Conservation (phyloP, 2,113 vertebrate genomes). For the Prionailurus bengalensis region DNA sequence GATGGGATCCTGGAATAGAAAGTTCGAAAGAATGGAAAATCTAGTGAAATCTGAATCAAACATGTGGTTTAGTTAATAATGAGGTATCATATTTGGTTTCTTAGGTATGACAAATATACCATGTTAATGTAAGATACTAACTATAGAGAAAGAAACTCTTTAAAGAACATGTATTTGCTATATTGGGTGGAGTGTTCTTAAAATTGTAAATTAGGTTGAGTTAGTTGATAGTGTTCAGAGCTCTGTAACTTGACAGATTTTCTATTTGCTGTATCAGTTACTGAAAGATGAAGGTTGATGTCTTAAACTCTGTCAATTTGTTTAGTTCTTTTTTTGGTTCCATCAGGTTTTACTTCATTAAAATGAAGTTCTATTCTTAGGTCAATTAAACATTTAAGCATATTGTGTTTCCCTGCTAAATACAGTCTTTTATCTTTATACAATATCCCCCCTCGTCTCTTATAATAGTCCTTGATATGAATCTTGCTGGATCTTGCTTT, state of each 20-base stretch:
- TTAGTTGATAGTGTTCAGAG: background rate
- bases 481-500: background rate
- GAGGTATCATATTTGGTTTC: background rate
- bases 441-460: background rate
- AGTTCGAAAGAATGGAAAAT: background rate
- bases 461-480: background rate
- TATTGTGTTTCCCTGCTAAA: background rate
- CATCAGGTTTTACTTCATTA: background rate
- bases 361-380: slow-evolving; percentile 4
- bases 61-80: background rate
- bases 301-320: background rate
- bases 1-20: background rate
- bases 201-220: background rate
- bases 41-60: background rate
- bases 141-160: background rate
- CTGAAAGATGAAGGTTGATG: background rate
- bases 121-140: background rate
- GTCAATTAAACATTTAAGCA: background rate
- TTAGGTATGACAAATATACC: background rate
- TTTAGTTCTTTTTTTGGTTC: background rate
- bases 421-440: background rate
- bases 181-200: background rate
- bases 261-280: background rate
- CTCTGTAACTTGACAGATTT: background rate
- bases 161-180: background rate